Percentiles rank a stretch among this genome's conserved stretches.
phyloP scores from a whole-genome alignment of 2,888 invertebrate species.

The Zaprionus bogoriensis region DNA sequence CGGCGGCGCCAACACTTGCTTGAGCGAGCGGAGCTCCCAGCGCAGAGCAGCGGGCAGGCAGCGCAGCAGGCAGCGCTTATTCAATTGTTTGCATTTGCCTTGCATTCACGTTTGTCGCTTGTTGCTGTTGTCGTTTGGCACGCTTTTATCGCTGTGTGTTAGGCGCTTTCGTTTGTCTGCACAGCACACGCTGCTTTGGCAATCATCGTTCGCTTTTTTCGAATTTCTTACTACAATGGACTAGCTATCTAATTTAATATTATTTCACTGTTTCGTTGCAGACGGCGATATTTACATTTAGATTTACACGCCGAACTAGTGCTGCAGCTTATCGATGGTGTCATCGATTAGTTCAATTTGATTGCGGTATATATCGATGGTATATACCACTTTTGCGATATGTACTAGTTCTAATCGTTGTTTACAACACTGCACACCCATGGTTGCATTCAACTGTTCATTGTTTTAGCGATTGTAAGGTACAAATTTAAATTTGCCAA shows the following conservation, averaged over 20 bases:
- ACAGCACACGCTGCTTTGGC: neutral
- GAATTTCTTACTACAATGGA: slow-evolving; percentile 24
- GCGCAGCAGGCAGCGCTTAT: slow-evolving; percentile 52
- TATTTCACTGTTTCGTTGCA: slow-evolving; percentile 43
- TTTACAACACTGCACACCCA: neutral
- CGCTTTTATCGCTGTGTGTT: slow-evolving; percentile 15
- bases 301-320: slow-evolving; percentile 54
- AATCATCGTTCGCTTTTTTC: slow-evolving; percentile 8
- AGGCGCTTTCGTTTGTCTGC: too few species aligned
- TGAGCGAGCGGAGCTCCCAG: slow-evolving; percentile 6
- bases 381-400: neutral
- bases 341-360: neutral
- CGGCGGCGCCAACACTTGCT: slow-evolving; percentile 25
- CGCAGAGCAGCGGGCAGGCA: slow-evolving; percentile 15
- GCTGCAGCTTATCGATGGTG: slow-evolving; percentile 11
- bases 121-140: slow-evolving; percentile 1
- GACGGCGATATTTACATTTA: slow-evolving; percentile 57
- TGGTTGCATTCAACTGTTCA: neutral
- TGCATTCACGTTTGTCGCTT: slow-evolving; percentile 47
- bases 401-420: neutral
- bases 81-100: slow-evolving; percentile 66
- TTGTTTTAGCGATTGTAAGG: neutral
- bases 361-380: neutral
- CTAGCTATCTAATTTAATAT: slow-evolving; percentile 11
- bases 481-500: too few species aligned